Conservation (phyloP, 2,888 invertebrate species). For the Pandemis heparana region DNA sequence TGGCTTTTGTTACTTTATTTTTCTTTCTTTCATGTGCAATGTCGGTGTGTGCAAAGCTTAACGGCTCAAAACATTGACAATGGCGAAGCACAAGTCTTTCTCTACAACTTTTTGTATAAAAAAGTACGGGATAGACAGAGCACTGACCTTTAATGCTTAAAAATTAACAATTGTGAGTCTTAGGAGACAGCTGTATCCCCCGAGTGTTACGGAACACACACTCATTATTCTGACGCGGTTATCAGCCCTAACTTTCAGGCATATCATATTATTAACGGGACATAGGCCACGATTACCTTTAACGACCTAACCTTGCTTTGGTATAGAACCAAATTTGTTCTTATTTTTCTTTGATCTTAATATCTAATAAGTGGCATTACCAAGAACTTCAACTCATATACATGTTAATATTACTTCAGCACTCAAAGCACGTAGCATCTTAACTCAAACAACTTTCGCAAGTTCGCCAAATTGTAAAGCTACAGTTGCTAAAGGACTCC, state of each 20-base stretch:
- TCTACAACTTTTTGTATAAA: no score
- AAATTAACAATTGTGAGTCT: background rate
- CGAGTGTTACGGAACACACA: no score
- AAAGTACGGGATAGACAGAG: no score
- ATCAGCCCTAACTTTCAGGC: no score
- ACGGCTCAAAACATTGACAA: background rate
- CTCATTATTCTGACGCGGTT: no score
- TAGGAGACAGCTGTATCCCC: background rate
- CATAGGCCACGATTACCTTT: no score
- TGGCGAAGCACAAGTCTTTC: background rate
- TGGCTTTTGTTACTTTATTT: background rate
- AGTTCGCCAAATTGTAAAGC: slow-evolving; percentile 18
- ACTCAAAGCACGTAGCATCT: slow-evolving; percentile 29
- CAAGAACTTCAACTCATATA: background rate
- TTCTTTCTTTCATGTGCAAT: background rate
- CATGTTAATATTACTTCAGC: slow-evolving; percentile 8
- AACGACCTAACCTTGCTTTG: no score
- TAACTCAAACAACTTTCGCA: slow-evolving; percentile 4
- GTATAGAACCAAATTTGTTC: background rate
- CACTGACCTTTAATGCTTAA: background rate
- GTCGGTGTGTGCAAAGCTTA: background rate
- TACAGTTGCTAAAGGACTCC: slow-evolving; percentile 25
- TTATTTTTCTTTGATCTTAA: background rate
- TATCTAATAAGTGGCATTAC: background rate
- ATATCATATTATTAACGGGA: no score